phyloP scores from a whole-genome alignment of 2,113 vertebrate genomes.

The Orientallactaga bullata region DNA sequence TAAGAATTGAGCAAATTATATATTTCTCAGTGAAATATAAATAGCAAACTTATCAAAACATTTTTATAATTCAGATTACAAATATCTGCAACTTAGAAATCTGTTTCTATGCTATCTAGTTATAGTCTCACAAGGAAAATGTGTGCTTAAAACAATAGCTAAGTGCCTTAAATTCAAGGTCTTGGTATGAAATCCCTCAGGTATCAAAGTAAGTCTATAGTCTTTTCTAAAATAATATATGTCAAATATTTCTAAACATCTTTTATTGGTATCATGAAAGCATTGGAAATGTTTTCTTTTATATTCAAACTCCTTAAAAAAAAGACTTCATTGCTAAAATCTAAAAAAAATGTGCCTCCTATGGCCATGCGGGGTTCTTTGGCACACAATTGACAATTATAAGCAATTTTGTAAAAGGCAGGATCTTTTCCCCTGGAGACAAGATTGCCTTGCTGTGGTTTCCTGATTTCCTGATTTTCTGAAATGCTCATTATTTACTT shows the following conservation, averaged over 20 bases:
- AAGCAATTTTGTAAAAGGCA: slow-evolving; percentile 77
- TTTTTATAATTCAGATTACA: slow-evolving; percentile 1
- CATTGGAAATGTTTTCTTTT: slow-evolving; percentile 50
- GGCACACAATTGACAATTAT: slow-evolving; percentile 36
- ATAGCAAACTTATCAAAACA: not conserved
- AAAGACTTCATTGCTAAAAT: not conserved
- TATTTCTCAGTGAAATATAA: slow-evolving; percentile 11
- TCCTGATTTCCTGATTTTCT: slow-evolving; percentile 83
- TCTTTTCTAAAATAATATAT: not conserved
- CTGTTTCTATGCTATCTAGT: not conserved
- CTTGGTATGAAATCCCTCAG: not conserved
- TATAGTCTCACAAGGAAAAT: not conserved
- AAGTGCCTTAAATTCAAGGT: slow-evolving; percentile 1
- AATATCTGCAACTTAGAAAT: slow-evolving; percentile 23
- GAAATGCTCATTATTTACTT: slow-evolving; percentile 86
- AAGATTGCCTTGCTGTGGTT: slow-evolving; percentile 76
- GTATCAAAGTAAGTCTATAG: not conserved
- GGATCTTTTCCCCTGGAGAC: slow-evolving; percentile 78
- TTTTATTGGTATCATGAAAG: slow-evolving; percentile 50
- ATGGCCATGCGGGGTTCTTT: not conserved
- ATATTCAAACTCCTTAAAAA: slow-evolving; percentile 23
- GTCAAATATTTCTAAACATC: slow-evolving; percentile 17
- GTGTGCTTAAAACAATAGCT: slow-evolving; percentile 37
- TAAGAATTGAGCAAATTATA: slow-evolving; percentile 14
- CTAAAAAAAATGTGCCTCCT: slow-evolving; percentile 44